Evolutionary conservation across 2,797 vertebrate genomes (phyloP), one percentile per base, ranked within the genome.

Genomic region (Holocentrus rufus): DNA sequence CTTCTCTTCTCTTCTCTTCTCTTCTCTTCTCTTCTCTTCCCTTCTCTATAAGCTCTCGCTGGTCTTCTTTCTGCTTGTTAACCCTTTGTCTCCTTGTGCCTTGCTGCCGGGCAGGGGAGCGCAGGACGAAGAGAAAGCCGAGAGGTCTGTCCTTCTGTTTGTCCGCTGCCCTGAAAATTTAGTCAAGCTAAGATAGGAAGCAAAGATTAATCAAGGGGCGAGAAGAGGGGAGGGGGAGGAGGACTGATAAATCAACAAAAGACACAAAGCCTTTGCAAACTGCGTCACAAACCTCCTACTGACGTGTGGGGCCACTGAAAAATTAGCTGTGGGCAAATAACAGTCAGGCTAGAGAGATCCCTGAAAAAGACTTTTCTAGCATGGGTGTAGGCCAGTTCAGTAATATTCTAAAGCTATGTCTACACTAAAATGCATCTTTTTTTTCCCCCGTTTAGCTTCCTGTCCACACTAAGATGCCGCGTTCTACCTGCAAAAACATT

Each of bases 141-240:
- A 96, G 95, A 99, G 97, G 97, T 98, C 95, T 98, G 96, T 96
- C 93, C 90, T 92, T 94, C 93, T 90, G 74, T 89, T 80, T 90
- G 85, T 91, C 85, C 77, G 22, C 89, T 85, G 83, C 74, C 79
- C 72, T 69, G 49, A 15, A 7, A 50, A 55, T 59, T 56, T 25
- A 52, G 31, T 64, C 36, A 80, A 72, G 78, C 50, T 58, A 64
- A 83, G 71, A 80, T 44, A 50, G n/a, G 22, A 44, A 27, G 1
- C 8, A 44, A 8, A 57, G 14, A 58, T 64, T 10, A 63, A 54
- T 23, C 11, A 9, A 67, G 56, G 5, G 8, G 7, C 3, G 30
- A 7, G 30, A 31, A 2, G 60, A 30, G 20, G 9, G 39, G 69
- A 71, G 36, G 70, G 44, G 30, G 30, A 31, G 4, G 36, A 36